These are phyloP conservation scores for Cremastobaeus sp. DNA, from an alignment of 2,888 invertebrate genomes.

Conservation along the genomic window DNA sequence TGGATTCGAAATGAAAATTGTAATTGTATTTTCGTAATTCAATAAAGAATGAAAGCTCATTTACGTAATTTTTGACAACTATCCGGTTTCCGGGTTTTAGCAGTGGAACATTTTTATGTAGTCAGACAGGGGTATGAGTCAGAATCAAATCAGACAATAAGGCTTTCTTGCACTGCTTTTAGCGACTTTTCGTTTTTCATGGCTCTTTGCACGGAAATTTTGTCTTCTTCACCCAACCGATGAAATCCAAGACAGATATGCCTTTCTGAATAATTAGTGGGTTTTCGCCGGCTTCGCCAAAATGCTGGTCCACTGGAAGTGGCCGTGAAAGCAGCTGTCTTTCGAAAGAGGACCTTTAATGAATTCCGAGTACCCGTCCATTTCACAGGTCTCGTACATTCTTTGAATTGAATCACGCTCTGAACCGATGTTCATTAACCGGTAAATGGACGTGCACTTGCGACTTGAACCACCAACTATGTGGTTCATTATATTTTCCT, in stretches of 20 bases:
- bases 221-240: neutral
- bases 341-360: conserved; percentile 27
- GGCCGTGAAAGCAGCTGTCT: conserved; percentile 42
- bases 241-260: conserved; percentile 14
- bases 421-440: conserved; percentile 51
- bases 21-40: too few relatives aligned
- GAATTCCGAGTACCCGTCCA: conserved; percentile 33
- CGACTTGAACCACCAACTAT: conserved; percentile 21
- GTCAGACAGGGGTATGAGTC: too few relatives aligned
- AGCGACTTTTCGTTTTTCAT: conserved; percentile 11
- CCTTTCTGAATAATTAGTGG: conserved; percentile 42
- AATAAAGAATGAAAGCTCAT: too few relatives aligned
- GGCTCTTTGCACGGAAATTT: neutral
- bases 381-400: conserved; percentile 31
- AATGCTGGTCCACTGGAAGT: conserved; percentile 30
- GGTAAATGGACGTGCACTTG: conserved; percentile 17
- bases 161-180: neutral
- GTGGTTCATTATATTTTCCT: conserved; percentile 36
- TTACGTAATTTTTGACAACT: too few relatives aligned
- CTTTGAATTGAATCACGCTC: conserved; percentile 48
- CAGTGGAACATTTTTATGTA: too few relatives aligned
- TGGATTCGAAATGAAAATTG: too few relatives aligned
- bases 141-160: too few relatives aligned
- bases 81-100: too few relatives aligned
- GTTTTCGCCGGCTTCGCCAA: conserved; percentile 12